Evolutionary conservation across 2,888 invertebrate genomes (phyloP).

Genomic region (Polietes domitor): DNA sequence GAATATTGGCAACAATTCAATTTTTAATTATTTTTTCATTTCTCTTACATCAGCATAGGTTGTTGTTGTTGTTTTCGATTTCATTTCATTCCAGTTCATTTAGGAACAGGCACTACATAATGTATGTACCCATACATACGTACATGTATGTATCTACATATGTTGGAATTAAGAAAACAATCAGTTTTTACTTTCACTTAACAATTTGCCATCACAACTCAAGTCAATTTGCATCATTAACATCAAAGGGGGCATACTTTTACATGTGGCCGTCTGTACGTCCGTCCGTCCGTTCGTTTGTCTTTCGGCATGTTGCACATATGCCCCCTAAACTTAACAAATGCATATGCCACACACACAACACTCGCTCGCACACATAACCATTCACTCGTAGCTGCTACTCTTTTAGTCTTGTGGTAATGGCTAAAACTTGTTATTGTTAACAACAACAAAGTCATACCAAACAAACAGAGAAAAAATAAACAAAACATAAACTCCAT

Average conservation of each 20-base stretch:
- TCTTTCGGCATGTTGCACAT: slow-evolving; percentile 14
- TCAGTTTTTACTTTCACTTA: slow-evolving; percentile 76
- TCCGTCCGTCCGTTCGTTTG: background rate
- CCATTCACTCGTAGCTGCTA: background rate
- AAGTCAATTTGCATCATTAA: slow-evolving; percentile 69
- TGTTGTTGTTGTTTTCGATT: background rate
- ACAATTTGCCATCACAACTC: slow-evolving; percentile 73
- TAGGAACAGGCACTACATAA: background rate
- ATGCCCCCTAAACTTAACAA: slow-evolving; percentile 11
- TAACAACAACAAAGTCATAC: background rate
- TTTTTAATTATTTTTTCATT: slow-evolving; percentile 2
- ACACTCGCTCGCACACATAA: background rate
- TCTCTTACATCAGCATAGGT: slow-evolving; percentile 5
- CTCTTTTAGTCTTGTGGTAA: background rate
- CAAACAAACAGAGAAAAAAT: slow-evolving; percentile 16
- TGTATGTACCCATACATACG: background rate
- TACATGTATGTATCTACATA: background rate
- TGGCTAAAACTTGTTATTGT: slow-evolving; percentile 15
- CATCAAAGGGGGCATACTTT: slow-evolving; percentile 27
- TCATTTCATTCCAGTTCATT: slow-evolving; percentile 18
- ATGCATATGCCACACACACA: background rate
- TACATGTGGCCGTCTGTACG: slow-evolving; percentile 1
- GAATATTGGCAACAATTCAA: background rate
- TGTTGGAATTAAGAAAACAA: background rate
- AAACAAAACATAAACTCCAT: slow-evolving; percentile 5